phyloP scores from a whole-genome alignment of 1,140 invertebrate genomes.

The Neodiprion virginianus region DNA sequence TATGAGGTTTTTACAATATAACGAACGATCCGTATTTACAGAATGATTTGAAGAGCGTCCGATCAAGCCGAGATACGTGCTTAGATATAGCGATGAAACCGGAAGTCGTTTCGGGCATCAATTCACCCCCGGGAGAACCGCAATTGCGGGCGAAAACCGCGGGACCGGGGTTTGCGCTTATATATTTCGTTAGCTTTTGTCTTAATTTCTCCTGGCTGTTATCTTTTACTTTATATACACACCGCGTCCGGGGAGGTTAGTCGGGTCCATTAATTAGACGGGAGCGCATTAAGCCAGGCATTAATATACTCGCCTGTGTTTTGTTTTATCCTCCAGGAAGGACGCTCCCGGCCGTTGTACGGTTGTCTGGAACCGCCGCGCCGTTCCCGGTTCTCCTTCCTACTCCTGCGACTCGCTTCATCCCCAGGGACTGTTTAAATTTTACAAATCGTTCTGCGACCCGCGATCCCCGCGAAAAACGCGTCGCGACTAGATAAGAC shows the following conservation, averaged over 20 bases:
- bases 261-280: slow-evolving; percentile 62
- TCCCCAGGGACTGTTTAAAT: slow-evolving; percentile 59
- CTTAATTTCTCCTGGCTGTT: slow-evolving; percentile 53
- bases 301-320: slow-evolving; percentile 63
- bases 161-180: neutral
- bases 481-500: no score
- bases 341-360: slow-evolving; percentile 35
- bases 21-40: no score
- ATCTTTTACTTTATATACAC: slow-evolving; percentile 52
- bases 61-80: no score
- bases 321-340: slow-evolving; percentile 62
- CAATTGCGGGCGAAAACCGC: neutral
- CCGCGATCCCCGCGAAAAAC: neutral
- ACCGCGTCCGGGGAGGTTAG: slow-evolving; percentile 44
- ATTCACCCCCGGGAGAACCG: no score
- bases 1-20: no score
- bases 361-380: slow-evolving; percentile 1
- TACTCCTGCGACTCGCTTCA: slow-evolving; percentile 50
- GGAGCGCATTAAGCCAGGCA: slow-evolving; percentile 60
- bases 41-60: no score
- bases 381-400: slow-evolving; percentile 22
- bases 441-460: slow-evolving; percentile 49
- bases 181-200: slow-evolving; percentile 40
- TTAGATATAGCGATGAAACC: no score
- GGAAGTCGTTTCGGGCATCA: no score